Base-by-base conservation (phyloP, 2,888 invertebrate genomes). In the Eulithis testata region DNA sequence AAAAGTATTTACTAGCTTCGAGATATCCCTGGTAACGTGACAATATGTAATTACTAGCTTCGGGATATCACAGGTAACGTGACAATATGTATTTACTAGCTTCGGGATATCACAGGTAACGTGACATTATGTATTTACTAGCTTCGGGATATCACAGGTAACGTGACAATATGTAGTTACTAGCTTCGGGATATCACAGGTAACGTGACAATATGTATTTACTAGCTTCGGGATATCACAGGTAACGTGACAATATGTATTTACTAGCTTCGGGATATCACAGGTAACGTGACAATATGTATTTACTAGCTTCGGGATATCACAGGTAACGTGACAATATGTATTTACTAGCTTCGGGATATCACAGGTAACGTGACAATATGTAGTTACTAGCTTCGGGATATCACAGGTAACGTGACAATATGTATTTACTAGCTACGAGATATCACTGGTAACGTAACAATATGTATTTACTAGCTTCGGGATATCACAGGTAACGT, bases 101-200 rank as follows among this genome's bases (percentile, higher is more conserved):
- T n/a, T n/a, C n/a, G n/a, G n/a, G 74, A 74, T 11, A 45, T 65
- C 11, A 70, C 74, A 47, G 82, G 82, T 82, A 71, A 60, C 11
- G 31, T 6, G 31, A 31, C 4, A 1, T 1, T 21, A 21, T 21
- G 21, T n/a, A n/a, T n/a, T n/a, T n/a, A n/a, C n/a, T n/a, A n/a
- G n/a, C n/a, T n/a, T n/a, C n/a, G n/a, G n/a, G 74, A 74, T 11
- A 45, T 65, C 11, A 70, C 74, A 47, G 82, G 82, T 82, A 71
- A 60, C 11, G 31, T 6, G 31, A 31, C 4, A 1, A 21, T 21
- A 21, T 21, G 21, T n/a, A n/a, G n/a, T n/a, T n/a, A n/a, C n/a
- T n/a, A n/a, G n/a, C n/a, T n/a, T n/a, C n/a, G n/a, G n/a, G 74
- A 74, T 11, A 45, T 65, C 11, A 70, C 74, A 47, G 82, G 82